Evolutionary conservation across 2,113 vertebrate species (phyloP), one percentile per base, ranked within the genome.

Genomic region (Odontesthes bonariensis): DNA sequence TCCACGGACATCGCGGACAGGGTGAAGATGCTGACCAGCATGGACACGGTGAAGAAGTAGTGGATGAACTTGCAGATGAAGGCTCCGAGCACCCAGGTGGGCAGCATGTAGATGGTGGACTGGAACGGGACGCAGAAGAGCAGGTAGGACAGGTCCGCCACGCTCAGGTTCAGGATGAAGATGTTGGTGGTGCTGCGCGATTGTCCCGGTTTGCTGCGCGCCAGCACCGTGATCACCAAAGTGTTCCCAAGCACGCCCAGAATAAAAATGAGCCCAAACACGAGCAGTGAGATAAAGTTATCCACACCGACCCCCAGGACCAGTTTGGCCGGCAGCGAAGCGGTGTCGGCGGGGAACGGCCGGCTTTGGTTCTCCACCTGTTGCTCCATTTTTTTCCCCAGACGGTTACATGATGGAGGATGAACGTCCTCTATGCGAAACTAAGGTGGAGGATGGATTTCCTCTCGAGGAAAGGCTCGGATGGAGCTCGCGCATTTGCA

Each of bases 21-120:
- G 0, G 98, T 98, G 93, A 99, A 99, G 86, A 99, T 96, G 94
- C 98, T 99, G 82, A 99, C 98, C 84, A 99, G 90, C 97, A 99
- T 98, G 67, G 97, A 99, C 20, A 98, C 96, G 0, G 98, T 99
- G 91, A 99, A 98, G 89, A 99, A 97, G 76, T 98, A 99, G 90
- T 99, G 98, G 53, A 89, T 95, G 76, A 98, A 98, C 89, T 97
- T 99, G 94, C 98, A 99, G 71, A 97, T 94, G 86, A 98, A 98
- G 3, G 96, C 96, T 0, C 98, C 98, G 65, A 99, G 91, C 58
- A 96, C 95, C 98, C 98, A 99, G 3, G 93, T 94, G 63, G 95
- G 96, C 83, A 98, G 92, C 82, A 95, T 94, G 13, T 99, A 99
- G 81, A 99, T 95, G 0, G 96, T 97, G 78, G 97, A 95, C 92